Evolutionary conservation across 2,888 invertebrate species (phyloP).

Genomic region (Cheiracanthium punctorium): DNA sequence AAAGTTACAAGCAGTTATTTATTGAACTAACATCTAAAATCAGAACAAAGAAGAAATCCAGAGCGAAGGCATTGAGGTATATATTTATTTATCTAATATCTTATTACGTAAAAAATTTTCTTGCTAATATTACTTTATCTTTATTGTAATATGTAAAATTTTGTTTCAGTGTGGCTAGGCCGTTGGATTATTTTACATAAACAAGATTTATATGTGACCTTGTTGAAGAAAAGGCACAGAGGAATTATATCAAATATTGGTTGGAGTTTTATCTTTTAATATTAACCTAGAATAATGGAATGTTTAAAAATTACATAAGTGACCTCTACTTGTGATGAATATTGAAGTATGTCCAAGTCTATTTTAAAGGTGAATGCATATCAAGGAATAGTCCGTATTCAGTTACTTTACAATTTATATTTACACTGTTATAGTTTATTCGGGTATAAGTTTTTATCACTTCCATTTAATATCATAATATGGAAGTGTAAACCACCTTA

Average conservation of each 20-base stretch:
- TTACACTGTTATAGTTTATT: too few relatives aligned
- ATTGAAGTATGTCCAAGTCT: too few relatives aligned
- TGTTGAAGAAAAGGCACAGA: slow-evolving; percentile 90
- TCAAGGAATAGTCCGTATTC: too few relatives aligned
- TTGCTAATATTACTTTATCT: not conserved
- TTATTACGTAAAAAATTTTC: slow-evolving; percentile 9
- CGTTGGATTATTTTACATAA: slow-evolving; percentile 92
- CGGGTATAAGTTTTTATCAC: too few relatives aligned
- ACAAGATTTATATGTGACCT: slow-evolving; percentile 94
- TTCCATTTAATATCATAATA: too few relatives aligned
- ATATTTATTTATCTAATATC: slow-evolving; percentile 9
- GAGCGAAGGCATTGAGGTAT: slow-evolving; percentile 87
- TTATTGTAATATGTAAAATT: slow-evolving; percentile 2
- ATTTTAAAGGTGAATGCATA: too few relatives aligned
- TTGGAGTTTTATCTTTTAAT: too few relatives aligned
- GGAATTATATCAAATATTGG: slow-evolving; percentile 79
- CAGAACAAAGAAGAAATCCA: slow-evolving; percentile 95
- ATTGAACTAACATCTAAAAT: slow-evolving; percentile 92
- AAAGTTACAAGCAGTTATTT: slow-evolving; percentile 94
- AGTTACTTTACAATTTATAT: too few relatives aligned
- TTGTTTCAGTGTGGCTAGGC: slow-evolving; percentile 84
- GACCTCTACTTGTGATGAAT: too few relatives aligned
- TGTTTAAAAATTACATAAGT: too few relatives aligned
- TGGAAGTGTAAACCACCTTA: too few relatives aligned
- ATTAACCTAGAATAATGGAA: too few relatives aligned